Conservation (phyloP, 2,797 vertebrate species). For the Trachops cirrhosus region DNA sequence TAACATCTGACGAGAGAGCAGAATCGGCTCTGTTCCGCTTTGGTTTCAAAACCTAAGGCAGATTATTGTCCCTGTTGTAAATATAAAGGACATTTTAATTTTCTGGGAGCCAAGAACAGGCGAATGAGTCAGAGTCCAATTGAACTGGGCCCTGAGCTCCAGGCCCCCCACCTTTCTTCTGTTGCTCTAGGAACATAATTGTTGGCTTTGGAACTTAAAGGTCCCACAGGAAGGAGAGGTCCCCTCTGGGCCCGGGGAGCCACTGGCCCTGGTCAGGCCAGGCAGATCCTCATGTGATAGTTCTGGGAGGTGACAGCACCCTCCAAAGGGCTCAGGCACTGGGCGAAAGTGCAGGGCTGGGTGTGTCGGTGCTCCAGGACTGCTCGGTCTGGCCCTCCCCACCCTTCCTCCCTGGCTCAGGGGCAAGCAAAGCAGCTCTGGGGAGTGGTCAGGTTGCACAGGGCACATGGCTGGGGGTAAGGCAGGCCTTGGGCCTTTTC, state of each 20-base stretch:
- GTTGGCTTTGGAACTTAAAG: background rate
- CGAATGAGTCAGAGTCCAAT: background rate
- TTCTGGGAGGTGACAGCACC: background rate
- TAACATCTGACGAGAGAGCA: conserved; percentile 76
- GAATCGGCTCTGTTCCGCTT: conserved; percentile 60
- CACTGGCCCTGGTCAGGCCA: background rate
- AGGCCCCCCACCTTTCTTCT: background rate
- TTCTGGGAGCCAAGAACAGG: conserved; percentile 46
- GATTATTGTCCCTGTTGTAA: conserved; percentile 77
- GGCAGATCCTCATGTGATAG: background rate
- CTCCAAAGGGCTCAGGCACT: background rate
- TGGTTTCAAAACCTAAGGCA: conserved; percentile 73
- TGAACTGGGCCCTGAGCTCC: background rate
- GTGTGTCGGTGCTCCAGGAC: background rate
- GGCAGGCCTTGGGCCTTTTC: background rate
- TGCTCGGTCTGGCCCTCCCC: background rate
- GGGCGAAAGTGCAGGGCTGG: background rate
- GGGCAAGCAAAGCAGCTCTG: background rate
- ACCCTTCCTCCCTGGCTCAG: background rate
- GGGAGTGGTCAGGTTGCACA: background rate
- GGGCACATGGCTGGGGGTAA: rapidly evolving
- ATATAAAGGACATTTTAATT: conserved; percentile 79
- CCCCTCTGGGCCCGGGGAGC: background rate
- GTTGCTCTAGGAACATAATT: background rate
- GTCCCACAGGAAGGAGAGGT: background rate